A percentile compares a stretch with the other conserved stretches of the same genome.
phyloP scores from a whole-genome alignment of 2,888 invertebrate species.

The Craniophora ligustri region DNA sequence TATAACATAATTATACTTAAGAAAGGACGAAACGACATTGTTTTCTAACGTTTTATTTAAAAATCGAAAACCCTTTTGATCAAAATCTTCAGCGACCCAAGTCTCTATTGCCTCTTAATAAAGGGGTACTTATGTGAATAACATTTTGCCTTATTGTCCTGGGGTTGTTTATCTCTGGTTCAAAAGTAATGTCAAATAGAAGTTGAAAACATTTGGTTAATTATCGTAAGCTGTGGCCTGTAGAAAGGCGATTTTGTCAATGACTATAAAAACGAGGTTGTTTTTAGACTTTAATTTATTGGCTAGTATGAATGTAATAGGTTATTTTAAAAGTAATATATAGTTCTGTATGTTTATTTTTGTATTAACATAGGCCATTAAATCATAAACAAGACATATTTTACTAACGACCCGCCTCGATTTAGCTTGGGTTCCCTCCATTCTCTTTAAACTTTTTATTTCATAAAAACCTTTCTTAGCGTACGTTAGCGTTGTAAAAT shows the following conservation, averaged over 20 bases:
- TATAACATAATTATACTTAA: no score
- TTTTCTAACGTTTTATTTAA: background rate
- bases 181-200: conserved; percentile 9
- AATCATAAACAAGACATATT: no score
- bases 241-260: background rate
- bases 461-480: no score
- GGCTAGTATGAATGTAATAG: background rate
- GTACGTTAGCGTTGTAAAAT: no score
- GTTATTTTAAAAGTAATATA: background rate
- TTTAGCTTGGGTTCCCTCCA: no score
- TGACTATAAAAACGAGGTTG: background rate
- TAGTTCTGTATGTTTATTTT: no score
- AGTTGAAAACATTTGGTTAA: conserved; percentile 12
- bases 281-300: background rate
- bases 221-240: background rate
- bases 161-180: conserved; percentile 5
- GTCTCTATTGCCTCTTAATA: conserved; percentile 1
- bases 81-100: background rate
- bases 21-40: no score
- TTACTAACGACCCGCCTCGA: no score
- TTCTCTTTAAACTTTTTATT: no score
- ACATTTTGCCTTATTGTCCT: background rate
- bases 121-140: conserved; percentile 11
- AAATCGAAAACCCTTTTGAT: no score
- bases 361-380: background rate